phyloP scores from a whole-genome alignment of 1,140 invertebrate species.

The Drosophila quadrilineata region DNA sequence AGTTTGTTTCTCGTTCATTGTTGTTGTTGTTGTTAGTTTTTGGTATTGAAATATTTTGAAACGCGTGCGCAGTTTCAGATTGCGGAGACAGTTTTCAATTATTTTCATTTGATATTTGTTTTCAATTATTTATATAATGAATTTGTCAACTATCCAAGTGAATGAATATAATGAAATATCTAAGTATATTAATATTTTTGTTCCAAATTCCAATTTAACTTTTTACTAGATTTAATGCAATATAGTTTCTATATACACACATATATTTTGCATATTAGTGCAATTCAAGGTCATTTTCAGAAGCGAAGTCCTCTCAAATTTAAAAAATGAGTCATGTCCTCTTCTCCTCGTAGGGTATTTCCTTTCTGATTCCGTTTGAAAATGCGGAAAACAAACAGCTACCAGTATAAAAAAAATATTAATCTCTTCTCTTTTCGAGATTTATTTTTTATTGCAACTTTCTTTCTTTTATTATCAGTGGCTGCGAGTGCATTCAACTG shows the following conservation, averaged over 20 bases:
- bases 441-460: constrained; percentile 6
- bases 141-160: constrained; percentile 3
- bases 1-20: constrained; percentile 17
- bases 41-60: constrained; percentile 32
- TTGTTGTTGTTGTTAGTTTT: constrained; percentile 7
- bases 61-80: constrained; percentile 50
- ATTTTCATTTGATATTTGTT: constrained; percentile 17
- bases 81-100: constrained; percentile 9
- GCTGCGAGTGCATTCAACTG: constrained; percentile 63
- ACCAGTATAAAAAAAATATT: neutral
- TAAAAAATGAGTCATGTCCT: constrained; percentile 13
- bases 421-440: neutral
- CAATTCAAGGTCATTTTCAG: constrained; percentile 38
- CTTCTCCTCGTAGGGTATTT: too few species aligned
- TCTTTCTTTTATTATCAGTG: constrained; percentile 51
- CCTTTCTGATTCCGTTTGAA: too few species aligned
- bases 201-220: too few species aligned
- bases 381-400: constrained; percentile 8
- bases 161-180: neutral
- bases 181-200: neutral
- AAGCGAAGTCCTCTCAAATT: constrained; percentile 10
- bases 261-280: constrained; percentile 10
- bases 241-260: neutral
- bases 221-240: too few species aligned
- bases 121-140: constrained; percentile 32